Percentiles rank a stretch among this genome's conserved stretches.
Evolutionary conservation across 2,888 invertebrate genomes (phyloP).

Genomic region (Epinotia bilunana): DNA sequence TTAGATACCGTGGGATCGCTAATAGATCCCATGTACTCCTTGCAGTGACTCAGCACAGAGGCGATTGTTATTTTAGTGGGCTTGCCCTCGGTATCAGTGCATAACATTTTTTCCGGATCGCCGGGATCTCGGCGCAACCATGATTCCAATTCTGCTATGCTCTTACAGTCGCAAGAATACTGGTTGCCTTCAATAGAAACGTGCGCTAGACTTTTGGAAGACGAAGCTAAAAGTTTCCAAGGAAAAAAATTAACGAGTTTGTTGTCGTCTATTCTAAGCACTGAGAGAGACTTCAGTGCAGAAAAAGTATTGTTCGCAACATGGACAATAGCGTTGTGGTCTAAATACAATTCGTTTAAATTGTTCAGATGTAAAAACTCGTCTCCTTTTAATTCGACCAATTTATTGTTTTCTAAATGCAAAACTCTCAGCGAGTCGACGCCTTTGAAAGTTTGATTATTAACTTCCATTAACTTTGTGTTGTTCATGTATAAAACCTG

Average conservation of each 20-base stretch:
- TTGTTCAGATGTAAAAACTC: conserved; percentile 91
- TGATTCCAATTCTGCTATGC: conserved; percentile 87
- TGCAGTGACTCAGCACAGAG: conserved; percentile 85
- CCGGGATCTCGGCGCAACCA: conserved; percentile 88
- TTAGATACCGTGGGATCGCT: conserved; percentile 76
- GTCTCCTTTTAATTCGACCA: conserved; percentile 89
- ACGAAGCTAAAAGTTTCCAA: conserved; percentile 87
- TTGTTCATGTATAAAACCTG: conserved; percentile 91
- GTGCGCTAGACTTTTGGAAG: conserved; percentile 85
- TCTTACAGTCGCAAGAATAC: conserved; percentile 93
- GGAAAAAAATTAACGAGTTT: conserved; percentile 90
- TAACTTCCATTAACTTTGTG: conserved; percentile 89
- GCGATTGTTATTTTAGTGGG: conserved; percentile 82
- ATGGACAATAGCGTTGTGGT: conserved; percentile 89
- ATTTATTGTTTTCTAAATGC: conserved; percentile 90
- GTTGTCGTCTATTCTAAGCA: conserved; percentile 90
- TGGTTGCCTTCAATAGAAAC: conserved; percentile 91
- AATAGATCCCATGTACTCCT: conserved; percentile 85
- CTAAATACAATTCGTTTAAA: conserved; percentile 90
- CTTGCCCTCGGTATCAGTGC: conserved; percentile 84
- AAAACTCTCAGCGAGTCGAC: conserved; percentile 88
- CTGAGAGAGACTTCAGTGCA: conserved; percentile 88
- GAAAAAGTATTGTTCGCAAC: conserved; percentile 92
- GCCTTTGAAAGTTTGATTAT: conserved; percentile 93
- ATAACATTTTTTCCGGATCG: conserved; percentile 88